Conservation (phyloP, 2,797 vertebrate species). For the Halcyon smyrnensis region DNA sequence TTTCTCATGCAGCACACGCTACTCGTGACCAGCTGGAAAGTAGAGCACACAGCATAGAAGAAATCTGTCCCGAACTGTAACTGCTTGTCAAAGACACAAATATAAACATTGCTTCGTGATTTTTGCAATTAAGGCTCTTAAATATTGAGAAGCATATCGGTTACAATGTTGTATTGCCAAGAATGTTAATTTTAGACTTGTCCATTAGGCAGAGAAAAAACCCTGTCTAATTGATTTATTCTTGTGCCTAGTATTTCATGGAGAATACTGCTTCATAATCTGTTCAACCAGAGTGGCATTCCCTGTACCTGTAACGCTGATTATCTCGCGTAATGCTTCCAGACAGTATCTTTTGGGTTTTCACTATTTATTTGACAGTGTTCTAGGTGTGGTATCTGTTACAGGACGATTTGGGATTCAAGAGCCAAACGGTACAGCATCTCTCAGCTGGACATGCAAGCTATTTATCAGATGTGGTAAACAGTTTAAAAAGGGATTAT, state of each 20-base stretch:
- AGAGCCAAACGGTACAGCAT: constrained; percentile 42
- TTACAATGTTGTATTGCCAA: constrained; percentile 79
- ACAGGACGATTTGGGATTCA: constrained; percentile 33
- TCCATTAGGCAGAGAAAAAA: constrained; percentile 69
- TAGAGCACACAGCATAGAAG: constrained; percentile 76
- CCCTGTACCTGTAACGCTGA: constrained; percentile 65
- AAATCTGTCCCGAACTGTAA: constrained; percentile 73
- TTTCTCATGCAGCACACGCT: constrained; percentile 73
- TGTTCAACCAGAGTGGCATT: constrained; percentile 58
- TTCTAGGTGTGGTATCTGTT: constrained; percentile 36
- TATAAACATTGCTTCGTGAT: constrained; percentile 72
- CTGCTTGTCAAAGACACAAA: constrained; percentile 73
- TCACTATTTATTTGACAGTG: constrained; percentile 75
- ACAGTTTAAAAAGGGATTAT: constrained; percentile 62
- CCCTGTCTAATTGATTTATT: constrained; percentile 71
- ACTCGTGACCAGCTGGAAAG: constrained; percentile 73
- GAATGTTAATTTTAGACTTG: constrained; percentile 73
- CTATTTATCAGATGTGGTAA: constrained; percentile 33
- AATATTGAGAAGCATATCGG: constrained; percentile 72
- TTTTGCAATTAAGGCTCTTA: constrained; percentile 73
- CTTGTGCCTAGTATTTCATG: constrained; percentile 74
- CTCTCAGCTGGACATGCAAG: constrained; percentile 25
- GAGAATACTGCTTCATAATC: constrained; percentile 67
- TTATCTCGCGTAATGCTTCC: constrained; percentile 70
- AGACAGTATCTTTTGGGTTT: constrained; percentile 35